phyloP scores from a whole-genome alignment of 2,113 vertebrate species.

The Myrmecophaga tridactyla region DNA sequence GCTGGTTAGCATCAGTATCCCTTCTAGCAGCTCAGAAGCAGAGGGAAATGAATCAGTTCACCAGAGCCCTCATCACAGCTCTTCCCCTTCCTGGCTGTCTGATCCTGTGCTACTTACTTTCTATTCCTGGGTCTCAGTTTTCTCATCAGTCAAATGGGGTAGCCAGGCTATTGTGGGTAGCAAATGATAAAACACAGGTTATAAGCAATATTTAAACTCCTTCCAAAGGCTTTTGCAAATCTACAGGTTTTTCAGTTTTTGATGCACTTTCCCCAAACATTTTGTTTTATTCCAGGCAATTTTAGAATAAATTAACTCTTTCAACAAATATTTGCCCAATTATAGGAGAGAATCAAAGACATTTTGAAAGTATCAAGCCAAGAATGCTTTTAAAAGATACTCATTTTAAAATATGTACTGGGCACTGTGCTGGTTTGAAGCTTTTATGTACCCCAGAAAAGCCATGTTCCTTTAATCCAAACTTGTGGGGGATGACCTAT shows the following conservation, averaged over 20 bases:
- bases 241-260: not conserved
- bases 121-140: not conserved
- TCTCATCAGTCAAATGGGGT: not conserved
- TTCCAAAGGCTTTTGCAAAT: not conserved
- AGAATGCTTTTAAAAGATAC: not conserved
- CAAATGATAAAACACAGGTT: not conserved
- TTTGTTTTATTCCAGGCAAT: not conserved
- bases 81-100: no score
- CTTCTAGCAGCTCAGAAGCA: not conserved
- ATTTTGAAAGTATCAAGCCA: not conserved
- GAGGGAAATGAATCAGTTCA: not conserved
- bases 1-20: not conserved
- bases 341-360: not conserved
- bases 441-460: no score
- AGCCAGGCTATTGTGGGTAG: not conserved
- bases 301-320: not conserved
- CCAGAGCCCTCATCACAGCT: not conserved
- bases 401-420: not conserved
- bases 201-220: not conserved
- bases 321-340: not conserved
- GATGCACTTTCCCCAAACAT: not conserved
- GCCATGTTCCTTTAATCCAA: no score
- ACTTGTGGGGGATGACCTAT: no score
- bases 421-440: no score
- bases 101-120: not conserved